These are phyloP conservation scores for Pristionchus arcanus DNA, from an alignment of 2,888 invertebrate genomes.

Conservation along the genomic window DNA sequence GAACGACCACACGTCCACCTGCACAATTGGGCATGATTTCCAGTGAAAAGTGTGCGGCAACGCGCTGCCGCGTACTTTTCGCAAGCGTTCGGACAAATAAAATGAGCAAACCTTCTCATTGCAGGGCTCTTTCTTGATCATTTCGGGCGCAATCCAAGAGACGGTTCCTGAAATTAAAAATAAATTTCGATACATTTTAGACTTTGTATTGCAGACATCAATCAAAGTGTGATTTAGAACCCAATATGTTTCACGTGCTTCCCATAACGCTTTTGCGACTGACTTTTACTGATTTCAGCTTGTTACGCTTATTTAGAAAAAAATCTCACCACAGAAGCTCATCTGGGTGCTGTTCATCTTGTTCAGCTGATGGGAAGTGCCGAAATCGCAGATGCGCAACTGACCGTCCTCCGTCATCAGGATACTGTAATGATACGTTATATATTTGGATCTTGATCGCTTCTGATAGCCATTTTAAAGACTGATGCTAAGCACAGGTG, in stretches of 20 bases:
- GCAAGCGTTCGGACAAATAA: no score
- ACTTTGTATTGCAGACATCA: no score
- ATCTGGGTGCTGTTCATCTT: constrained; percentile 87
- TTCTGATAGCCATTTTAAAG: no score
- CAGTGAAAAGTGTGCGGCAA: constrained; percentile 58
- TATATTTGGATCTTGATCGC: background rate
- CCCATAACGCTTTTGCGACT: background rate
- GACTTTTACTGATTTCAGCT: background rate
- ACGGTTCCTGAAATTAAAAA: constrained; percentile 87
- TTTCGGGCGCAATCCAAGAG: constrained; percentile 99
- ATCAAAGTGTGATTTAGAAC: no score
- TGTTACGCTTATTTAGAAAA: background rate
- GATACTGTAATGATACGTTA: constrained; percentile 78
- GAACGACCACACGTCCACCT: constrained; percentile 97
- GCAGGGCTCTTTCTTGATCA: constrained; percentile 95
- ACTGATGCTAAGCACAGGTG: background rate
- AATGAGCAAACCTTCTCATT: constrained; percentile 86
- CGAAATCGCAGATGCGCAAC: constrained; percentile 98
- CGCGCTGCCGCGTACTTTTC: no score
- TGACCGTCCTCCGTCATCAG: constrained; percentile 80
- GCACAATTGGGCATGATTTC: no score
- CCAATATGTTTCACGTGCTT: background rate
- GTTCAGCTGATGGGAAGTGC: constrained; percentile 85
- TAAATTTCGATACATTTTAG: no score
- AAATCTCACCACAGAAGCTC: constrained; percentile 92